Evolutionary conservation across 2,888 invertebrate species (phyloP).

Genomic region (Synergus itoensis): DNA sequence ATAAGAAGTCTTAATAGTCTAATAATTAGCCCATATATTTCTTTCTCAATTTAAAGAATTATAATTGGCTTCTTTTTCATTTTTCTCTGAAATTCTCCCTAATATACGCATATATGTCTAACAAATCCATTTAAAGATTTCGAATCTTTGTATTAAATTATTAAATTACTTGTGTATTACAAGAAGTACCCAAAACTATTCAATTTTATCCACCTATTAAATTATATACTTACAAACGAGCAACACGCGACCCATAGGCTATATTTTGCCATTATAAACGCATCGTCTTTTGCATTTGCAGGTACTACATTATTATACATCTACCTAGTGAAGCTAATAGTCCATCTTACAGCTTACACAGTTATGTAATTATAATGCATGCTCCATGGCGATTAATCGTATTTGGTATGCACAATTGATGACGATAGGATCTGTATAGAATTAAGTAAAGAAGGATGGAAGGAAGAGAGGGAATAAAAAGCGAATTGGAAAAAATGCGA

Average conservation of each 20-base stretch:
- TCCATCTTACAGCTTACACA: background rate
- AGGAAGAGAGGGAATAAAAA: conserved; percentile 28
- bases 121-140: background rate
- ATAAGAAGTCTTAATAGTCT: no score
- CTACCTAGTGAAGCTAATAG: background rate
- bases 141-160: background rate
- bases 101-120: background rate
- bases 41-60: no score
- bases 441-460: conserved; percentile 14
- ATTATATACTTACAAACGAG: background rate
- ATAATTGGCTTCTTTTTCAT: no score
- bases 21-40: no score
- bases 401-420: conserved; percentile 56
- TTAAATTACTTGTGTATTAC: no score
- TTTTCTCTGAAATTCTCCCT: no score
- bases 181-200: background rate
- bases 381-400: conserved; percentile 46
- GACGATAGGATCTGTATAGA: conserved; percentile 43
- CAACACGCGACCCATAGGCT: background rate
- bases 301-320: background rate
- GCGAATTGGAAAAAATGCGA: conserved; percentile 36
- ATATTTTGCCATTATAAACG: background rate
- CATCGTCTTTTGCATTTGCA: background rate
- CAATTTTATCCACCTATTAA: background rate
- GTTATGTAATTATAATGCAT: conserved; percentile 26